Conservation (phyloP, 2,113 vertebrate species). For the Oryzias curvinotus region DNA sequence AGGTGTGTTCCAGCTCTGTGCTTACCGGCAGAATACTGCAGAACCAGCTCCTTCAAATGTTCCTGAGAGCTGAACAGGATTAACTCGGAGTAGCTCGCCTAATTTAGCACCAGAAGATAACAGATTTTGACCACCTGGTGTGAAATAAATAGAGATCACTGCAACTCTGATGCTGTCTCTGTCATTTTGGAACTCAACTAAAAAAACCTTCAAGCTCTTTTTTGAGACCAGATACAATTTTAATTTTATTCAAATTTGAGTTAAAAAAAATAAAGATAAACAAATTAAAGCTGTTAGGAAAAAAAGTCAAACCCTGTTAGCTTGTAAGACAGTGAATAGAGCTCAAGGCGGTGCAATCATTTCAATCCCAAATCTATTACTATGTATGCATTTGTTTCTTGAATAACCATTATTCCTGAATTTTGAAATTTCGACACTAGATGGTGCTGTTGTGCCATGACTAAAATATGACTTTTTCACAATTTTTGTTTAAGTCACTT, state of each 20-base stretch:
- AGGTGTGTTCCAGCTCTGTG: conserved; percentile 79
- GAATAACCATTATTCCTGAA: not conserved
- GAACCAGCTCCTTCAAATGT: conserved; percentile 62
- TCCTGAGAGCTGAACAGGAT: conserved; percentile 58
- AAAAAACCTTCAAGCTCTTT: not conserved
- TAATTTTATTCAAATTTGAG: no score
- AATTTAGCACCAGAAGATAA: not conserved
- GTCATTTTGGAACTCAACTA: not conserved
- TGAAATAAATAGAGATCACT: conserved; percentile 51
- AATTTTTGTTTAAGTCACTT: no score
- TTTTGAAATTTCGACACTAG: conserved; percentile 19
- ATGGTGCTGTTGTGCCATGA: not conserved
- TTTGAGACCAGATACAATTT: not conserved
- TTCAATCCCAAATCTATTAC: no score
- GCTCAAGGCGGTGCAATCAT: no score
- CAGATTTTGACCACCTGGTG: conserved; percentile 22
- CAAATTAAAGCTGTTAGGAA: no score
- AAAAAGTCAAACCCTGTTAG: no score
- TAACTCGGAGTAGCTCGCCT: not conserved
- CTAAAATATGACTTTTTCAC: no score
- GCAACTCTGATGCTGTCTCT: conserved; percentile 8
- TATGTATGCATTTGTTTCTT: no score
- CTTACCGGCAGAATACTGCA: conserved; percentile 66
- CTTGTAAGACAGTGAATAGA: no score
- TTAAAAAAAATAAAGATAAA: no score